Conservation (phyloP, 2,888 invertebrate species). For the Chrysodeixis includens region DNA sequence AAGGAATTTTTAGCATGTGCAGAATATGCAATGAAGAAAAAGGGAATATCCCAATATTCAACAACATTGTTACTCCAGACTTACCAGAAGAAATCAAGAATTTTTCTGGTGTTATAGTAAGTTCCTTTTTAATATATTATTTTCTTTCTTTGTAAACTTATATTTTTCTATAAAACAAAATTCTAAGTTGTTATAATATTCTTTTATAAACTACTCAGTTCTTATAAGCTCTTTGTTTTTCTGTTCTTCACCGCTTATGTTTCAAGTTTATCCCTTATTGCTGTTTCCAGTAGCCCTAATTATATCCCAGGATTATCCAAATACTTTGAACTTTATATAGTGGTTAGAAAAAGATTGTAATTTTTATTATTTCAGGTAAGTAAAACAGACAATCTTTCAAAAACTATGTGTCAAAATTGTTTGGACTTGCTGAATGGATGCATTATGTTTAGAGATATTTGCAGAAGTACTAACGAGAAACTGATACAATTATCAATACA, state of each 20-base stretch:
- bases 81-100: slow-evolving; percentile 79
- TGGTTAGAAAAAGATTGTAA: no score
- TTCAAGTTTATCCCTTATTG: no score
- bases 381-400: slow-evolving; percentile 72
- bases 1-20: slow-evolving; percentile 65
- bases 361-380: slow-evolving; percentile 68
- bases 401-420: slow-evolving; percentile 80
- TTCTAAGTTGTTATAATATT: no score
- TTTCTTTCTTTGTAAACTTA: no score
- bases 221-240: no score
- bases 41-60: slow-evolving; percentile 80
- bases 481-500: slow-evolving; percentile 73
- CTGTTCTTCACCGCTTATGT: no score
- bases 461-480: slow-evolving; percentile 74
- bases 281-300: no score
- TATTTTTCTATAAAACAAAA: no score
- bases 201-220: no score
- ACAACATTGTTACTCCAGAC: slow-evolving; percentile 74
- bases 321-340: no score
- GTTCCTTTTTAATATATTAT: slow-evolving; percentile 46
- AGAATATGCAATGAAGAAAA: slow-evolving; percentile 77
- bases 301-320: no score
- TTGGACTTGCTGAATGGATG: slow-evolving; percentile 81
- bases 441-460: slow-evolving; percentile 81
- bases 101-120: slow-evolving; percentile 80